Conservation (phyloP, 2,113 vertebrate species). For the Okapia johnstoni region DNA sequence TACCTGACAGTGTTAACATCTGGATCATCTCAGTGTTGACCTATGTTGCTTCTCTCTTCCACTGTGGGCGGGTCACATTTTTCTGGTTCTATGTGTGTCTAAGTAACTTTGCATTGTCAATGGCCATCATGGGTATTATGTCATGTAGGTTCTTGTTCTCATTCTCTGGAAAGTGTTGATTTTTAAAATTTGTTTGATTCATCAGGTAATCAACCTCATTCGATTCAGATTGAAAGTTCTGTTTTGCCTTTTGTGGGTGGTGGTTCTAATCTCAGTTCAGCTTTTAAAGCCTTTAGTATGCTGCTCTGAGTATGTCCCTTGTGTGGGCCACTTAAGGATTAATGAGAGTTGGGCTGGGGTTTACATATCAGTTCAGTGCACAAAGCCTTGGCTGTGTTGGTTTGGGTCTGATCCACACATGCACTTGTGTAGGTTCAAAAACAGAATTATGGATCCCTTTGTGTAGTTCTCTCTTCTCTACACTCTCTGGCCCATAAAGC, state of each 20-base stretch:
- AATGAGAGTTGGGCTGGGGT: background rate
- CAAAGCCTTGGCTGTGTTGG: background rate
- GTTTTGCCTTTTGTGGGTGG: background rate
- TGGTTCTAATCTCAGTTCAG: background rate
- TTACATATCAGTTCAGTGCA: background rate
- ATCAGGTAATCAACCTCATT: background rate
- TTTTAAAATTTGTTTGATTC: background rate
- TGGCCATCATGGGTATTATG: background rate
- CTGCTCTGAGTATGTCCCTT: background rate
- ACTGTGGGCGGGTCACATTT: background rate
- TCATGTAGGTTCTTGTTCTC: background rate
- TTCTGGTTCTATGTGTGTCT: background rate
- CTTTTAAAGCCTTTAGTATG: background rate
- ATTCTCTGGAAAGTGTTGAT: background rate
- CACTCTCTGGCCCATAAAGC: background rate
- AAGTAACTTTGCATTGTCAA: background rate
- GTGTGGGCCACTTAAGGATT: background rate
- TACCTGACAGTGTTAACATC: background rate
- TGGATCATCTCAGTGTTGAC: background rate
- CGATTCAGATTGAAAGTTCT: background rate
- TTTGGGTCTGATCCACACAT: background rate
- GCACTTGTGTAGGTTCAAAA: background rate
- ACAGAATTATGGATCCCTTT: background rate
- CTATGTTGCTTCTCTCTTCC: background rate
- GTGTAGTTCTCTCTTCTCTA: background rate